These are phyloP conservation scores for Marcusenius ussheri DNA, from an alignment of 2,113 vertebrate species.

Conservation along the genomic window DNA sequence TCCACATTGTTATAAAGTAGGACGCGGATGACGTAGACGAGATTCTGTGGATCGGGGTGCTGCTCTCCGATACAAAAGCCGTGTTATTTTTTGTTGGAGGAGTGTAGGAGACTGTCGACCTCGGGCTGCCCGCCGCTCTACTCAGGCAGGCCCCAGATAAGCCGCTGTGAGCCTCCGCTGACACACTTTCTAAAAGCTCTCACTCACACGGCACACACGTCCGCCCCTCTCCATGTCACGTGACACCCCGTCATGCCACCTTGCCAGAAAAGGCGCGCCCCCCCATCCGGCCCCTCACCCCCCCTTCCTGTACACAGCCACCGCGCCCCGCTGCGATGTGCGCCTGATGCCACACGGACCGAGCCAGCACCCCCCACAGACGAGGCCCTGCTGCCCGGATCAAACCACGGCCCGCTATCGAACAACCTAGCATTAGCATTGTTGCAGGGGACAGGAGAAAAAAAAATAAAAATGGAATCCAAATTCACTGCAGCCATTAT, in stretches of 20 bases:
- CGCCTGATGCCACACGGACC: not conserved
- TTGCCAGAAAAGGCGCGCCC: not conserved
- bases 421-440: not conserved
- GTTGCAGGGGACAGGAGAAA: not conserved
- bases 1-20: not conserved
- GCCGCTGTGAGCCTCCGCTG: slow-evolving; percentile 26
- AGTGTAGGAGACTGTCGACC: not conserved
- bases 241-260: not conserved
- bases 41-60: not conserved
- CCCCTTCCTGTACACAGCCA: not conserved
- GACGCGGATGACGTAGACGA: not conserved
- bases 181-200: slow-evolving; percentile 28
- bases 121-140: not conserved
- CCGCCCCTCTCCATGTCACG: not conserved
- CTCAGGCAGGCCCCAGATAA: slow-evolving; percentile 9
- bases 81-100: not conserved
- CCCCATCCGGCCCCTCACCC: not conserved
- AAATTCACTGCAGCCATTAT: not conserved
- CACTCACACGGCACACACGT: not conserved
- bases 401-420: not conserved
- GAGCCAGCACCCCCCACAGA: not conserved
- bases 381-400: not conserved
- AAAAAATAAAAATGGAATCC: not conserved
- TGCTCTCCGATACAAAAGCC: not conserved
- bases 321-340: not conserved